phyloP scores from a whole-genome alignment of 2,888 invertebrate genomes.

The Geotrupes spiniger region DNA sequence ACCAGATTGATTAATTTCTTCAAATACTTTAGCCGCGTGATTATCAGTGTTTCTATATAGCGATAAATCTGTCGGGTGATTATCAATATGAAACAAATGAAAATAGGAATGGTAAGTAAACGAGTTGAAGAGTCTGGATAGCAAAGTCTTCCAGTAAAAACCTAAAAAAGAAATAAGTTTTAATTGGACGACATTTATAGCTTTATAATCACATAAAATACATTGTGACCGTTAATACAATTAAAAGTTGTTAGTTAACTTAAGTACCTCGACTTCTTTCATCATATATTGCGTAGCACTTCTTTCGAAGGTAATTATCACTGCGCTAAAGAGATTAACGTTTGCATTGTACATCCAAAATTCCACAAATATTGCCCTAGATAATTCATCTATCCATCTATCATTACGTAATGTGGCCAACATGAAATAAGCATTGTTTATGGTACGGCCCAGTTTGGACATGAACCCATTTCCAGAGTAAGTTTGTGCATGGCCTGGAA shows the following conservation, averaged over 20 bases:
- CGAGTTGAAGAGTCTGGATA: no score
- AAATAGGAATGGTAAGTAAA: no score
- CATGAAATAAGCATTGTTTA: conserved; percentile 24
- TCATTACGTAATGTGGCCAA: conserved; percentile 19
- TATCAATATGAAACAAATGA: conserved; percentile 23
- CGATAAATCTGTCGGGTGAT: conserved; percentile 19
- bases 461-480: conserved; percentile 29
- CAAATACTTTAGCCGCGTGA: no score
- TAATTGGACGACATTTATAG: no score
- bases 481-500: conserved; percentile 21
- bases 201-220: no score
- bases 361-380: conserved; percentile 28
- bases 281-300: conserved; percentile 17
- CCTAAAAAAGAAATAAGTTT: no score
- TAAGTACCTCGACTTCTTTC: background rate
- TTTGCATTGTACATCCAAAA: conserved; percentile 30
- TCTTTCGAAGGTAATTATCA: conserved; percentile 26
- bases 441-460: conserved; percentile 22
- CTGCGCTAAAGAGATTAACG: conserved; percentile 27
- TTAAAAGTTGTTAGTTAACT: no score
- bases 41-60: no score
- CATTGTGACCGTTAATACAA: no score
- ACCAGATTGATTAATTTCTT: no score
- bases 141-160: no score
- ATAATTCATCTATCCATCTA: conserved; percentile 27